phyloP scores from a whole-genome alignment of 2,113 vertebrate genomes.

The Gobiocypris rarus region DNA sequence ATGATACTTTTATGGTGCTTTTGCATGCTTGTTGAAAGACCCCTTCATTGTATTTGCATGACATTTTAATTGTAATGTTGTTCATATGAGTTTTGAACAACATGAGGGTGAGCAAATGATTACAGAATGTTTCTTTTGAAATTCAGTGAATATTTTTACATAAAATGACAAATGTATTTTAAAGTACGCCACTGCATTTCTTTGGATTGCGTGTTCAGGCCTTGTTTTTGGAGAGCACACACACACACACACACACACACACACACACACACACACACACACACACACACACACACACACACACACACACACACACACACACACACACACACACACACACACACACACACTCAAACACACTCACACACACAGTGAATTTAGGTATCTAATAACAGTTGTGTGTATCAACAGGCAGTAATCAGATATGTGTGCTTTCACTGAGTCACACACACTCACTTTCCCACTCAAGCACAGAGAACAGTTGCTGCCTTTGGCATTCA shows the following conservation, averaged over 20 bases:
- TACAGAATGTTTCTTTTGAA: too few species aligned
- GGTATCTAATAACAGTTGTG: slow-evolving; percentile 5
- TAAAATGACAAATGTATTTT: not conserved
- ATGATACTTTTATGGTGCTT: not conserved
- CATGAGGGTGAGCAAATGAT: too few species aligned
- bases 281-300: not conserved
- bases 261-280: too few species aligned
- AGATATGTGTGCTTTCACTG: slow-evolving; percentile 3
- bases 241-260: too few species aligned
- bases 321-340: too few species aligned
- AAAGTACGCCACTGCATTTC: not conserved
- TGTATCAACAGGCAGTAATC: slow-evolving; percentile 27
- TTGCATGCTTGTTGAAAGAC: not conserved
- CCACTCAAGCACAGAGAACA: not conserved
- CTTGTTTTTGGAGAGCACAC: not conserved
- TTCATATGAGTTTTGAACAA: too few species aligned
- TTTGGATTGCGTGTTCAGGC: not conserved
- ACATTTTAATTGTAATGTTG: too few species aligned
- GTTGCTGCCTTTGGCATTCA: not conserved
- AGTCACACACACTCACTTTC: not conserved
- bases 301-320: too few species aligned
- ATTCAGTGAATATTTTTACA: not conserved
- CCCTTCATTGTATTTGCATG: not conserved
- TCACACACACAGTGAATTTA: not conserved
- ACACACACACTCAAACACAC: too few species aligned